Percentiles rank a stretch among this genome's conserved stretches.
Conservation (phyloP, 2,888 invertebrate genomes). For the Pteria penguin region DNA sequence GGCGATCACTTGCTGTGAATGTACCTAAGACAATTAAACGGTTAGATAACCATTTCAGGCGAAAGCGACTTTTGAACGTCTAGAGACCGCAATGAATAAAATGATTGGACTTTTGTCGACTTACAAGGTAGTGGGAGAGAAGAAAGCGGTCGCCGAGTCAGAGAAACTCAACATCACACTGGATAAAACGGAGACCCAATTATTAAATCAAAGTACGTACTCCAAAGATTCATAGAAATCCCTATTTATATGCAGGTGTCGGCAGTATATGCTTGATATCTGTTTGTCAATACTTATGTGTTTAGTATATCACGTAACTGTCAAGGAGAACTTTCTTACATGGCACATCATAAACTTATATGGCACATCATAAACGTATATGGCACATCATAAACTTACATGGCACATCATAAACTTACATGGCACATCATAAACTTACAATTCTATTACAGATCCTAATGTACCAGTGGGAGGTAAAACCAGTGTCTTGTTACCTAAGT, state of each 20-base stretch:
- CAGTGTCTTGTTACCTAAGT: conserved; percentile 44
- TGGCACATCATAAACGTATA: background rate
- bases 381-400: background rate
- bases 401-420: background rate
- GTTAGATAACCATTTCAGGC: conserved; percentile 43
- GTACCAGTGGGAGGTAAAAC: conserved; percentile 45
- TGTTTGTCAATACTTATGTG: no score
- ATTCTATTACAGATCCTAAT: conserved; percentile 24
- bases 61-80: conserved; percentile 31
- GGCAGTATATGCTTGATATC: no score
- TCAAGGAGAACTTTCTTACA: no score
- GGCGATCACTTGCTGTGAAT: no score
- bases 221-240: no score
- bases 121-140: conserved; percentile 52
- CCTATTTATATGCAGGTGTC: no score
- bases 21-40: no score
- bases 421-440: background rate
- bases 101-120: conserved; percentile 38
- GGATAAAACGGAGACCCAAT: conserved; percentile 41
- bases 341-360: background rate
- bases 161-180: conserved; percentile 45
- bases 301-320: no score
- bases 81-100: conserved; percentile 34
- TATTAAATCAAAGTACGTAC: conserved; percentile 48
- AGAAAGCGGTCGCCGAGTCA: conserved; percentile 37